Evolutionary conservation across 2,113 vertebrate species (phyloP), one percentile per base, ranked within the genome.

Genomic region (Oophaga pumilio): DNA sequence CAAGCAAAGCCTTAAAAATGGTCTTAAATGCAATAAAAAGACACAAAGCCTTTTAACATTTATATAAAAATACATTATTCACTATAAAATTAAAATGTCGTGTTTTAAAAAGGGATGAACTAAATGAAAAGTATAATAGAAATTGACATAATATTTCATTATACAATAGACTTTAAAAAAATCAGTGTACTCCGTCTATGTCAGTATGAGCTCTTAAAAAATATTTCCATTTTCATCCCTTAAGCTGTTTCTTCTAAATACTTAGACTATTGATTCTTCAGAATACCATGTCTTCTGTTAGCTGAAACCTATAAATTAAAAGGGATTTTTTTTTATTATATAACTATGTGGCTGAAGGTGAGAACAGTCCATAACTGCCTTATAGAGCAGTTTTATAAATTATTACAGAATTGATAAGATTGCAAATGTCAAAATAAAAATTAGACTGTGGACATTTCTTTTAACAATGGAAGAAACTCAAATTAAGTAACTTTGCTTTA

Each of bases 301-400:
- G 57, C 59, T 11, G 24, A 82, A 82, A 24, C 80, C 80, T 82
- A 18, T 28, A 83, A 83, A n/a, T 8, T 53, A 28, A 84, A 71
- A 24, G 1, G 26, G 14, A 33, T 71, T 71, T 4, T 71, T 24
- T 71, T 43, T 15, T 43, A 26, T 33, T 15, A 15, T 15, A 71
- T 5, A 68, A 43, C 3, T n/a, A 26, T 5, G 33, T 2, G 26
- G 26, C 14, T 62, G 8, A 33, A 0, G 14, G 68, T 17, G 1
- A 71, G 68, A 33, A 6, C 26, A 71, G 26, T 15, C 14, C 26
- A 71, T 43, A 43, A 43, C 2, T 4, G 1, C 64, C 11, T 69
- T 71, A 33, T 2, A 26, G 68, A 71, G 68, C 17, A 71, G 68
- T 15, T 33, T 14, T 28, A 17, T 17, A 33, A 33, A 33, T 28